Evolutionary conservation across 2,888 invertebrate species (phyloP), one percentile per base, ranked within the genome.

Genomic region (Tetranychus piercei): DNA sequence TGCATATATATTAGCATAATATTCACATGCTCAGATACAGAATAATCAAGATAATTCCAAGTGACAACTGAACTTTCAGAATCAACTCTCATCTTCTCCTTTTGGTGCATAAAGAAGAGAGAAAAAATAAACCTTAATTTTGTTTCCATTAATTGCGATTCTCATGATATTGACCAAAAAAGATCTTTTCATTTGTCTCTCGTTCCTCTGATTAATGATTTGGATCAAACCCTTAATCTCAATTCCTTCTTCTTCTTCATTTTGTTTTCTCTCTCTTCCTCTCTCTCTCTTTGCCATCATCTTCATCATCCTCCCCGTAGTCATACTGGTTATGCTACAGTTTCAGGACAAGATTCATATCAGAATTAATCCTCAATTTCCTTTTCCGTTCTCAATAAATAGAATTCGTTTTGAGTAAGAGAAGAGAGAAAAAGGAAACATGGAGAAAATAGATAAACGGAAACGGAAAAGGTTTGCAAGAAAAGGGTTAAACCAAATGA

Each of bases 91-190:
- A n/a, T 9, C n/a, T 9, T 69, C n/a, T 9, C n/a, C 23, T 11
- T 69, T n/a, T n/a, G n/a, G 55, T 55, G 55, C 9, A 55, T 15
- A 55, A 55, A 55, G 55, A 55, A 55, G 9, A 7, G 55, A 55
- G 15, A 55, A 15, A 55, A 15, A 55, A 55, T 1, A 15, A 55
- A 55, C 15, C 15, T 55, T 55, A 15, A 55, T 55, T 9, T 9
- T 55, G 55, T 55, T 55, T 55, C 55, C 15, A 7, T 55, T 55
- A 55, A 55, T 34, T 69, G 22, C n/a, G 11, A 69, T 69, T 20
- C 69, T 69, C 69, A 69, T 20, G 34, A 23, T 23, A 69, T 69
- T 69, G 69, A 69, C 69, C 69, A 69, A 55, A 55, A 15, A 55
- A 55, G 55, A 55, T 55, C 55, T 15, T 55, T 55, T 55, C 55